These are phyloP conservation scores for Chrysolina americana DNA, from an alignment of 2,888 invertebrate genomes.

Conservation along the genomic window DNA sequence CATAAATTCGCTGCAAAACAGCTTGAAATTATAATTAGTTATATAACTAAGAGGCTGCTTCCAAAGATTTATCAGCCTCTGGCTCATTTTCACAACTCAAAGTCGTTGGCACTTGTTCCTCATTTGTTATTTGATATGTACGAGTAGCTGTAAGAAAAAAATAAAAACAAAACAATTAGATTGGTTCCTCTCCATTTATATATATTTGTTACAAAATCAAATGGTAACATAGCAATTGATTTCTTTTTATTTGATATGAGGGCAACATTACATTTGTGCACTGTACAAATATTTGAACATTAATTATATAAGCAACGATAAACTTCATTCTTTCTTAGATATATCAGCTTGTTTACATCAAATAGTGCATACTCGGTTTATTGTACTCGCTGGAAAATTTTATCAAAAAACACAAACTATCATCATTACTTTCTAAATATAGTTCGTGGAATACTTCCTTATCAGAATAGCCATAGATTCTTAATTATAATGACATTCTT, in stretches of 20 bases:
- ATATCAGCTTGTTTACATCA: conserved; percentile 8
- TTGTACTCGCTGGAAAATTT: conserved; percentile 4
- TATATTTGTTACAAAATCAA: not conserved
- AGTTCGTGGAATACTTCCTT: not conserved
- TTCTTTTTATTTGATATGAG: conserved; percentile 2
- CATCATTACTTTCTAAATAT: not conserved
- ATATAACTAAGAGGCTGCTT: conserved; percentile 8
- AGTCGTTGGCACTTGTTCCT: conserved; percentile 34
- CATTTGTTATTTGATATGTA: conserved; percentile 46
- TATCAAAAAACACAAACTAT: not conserved
- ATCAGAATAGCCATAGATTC: not conserved
- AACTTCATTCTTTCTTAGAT: not conserved
- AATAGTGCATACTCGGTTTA: not conserved
- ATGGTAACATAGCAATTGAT: conserved; percentile 1
- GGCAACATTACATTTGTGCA: not conserved
- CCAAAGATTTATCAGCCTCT: conserved; percentile 13
- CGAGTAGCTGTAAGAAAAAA: conserved; percentile 65
- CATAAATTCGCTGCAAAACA: conserved; percentile 44
- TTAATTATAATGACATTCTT: not conserved
- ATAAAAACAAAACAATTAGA: conserved; percentile 62
- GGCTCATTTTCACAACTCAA: conserved; percentile 30
- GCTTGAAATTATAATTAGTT: conserved; percentile 42
- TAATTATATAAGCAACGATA: not conserved
- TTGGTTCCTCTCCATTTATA: conserved; percentile 33
- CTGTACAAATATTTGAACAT: not conserved